Percentiles rank a stretch among this genome's conserved stretches.
Evolutionary conservation across 2,113 vertebrate genomes (phyloP).

Genomic region (Smithornis capensis): DNA sequence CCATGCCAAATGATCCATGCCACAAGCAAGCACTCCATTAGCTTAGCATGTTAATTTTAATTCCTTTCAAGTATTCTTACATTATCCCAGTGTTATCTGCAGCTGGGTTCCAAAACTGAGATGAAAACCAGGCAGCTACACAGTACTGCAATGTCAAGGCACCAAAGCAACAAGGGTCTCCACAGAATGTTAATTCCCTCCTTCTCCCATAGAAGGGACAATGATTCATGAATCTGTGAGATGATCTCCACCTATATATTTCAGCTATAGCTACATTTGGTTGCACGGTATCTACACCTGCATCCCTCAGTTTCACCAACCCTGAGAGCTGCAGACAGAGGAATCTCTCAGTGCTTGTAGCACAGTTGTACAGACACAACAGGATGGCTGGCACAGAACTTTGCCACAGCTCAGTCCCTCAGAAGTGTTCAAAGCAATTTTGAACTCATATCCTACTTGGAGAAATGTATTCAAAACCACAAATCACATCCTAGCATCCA

Average conservation of each 20-base stretch:
- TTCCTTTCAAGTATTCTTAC: not conserved
- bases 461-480: not conserved
- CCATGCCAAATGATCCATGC: not conserved
- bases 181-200: not conserved
- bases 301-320: not conserved
- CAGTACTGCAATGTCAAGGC: not conserved
- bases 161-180: rapidly evolving
- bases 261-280: not conserved
- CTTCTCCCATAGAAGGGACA: not conserved
- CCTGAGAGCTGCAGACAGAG: not conserved
- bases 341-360: not conserved
- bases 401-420: not conserved
- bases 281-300: not conserved
- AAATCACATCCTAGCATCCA: not conserved
- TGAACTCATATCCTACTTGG: not conserved
- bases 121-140: not conserved
- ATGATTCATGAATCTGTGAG: not conserved
- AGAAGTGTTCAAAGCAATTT: not conserved
- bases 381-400: not conserved
- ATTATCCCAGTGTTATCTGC: not conserved
- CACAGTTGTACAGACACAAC: not conserved
- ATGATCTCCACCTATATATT: not conserved
- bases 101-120: not conserved
- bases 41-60: rapidly evolving
- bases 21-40: not conserved